Base-by-base conservation (phyloP, 2,113 vertebrate species). In the Eudyptes chrysolophus region DNA sequence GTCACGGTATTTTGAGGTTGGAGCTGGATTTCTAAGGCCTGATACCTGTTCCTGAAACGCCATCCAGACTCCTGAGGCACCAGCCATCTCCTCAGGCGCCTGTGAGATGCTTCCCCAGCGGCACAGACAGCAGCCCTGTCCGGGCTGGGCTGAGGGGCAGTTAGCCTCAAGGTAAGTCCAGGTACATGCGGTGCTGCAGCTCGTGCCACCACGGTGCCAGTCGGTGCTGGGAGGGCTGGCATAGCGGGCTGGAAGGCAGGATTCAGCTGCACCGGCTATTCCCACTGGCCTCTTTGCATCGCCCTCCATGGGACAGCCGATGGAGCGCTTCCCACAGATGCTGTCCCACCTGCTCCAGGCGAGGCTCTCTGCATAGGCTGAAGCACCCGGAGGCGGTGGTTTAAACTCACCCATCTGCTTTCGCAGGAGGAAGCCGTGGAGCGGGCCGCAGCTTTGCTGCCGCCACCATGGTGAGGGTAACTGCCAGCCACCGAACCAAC, bases 181-280 rank as follows among this genome's bases (percentile, higher is more conserved):
- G 26, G 20, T 10, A 3, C 11, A 0, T 2, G 13, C 3, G 12
- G 19, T 9, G 14, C 34, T 27, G 32, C 0, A 3, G 19, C 49
- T 55, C 5, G 0, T 0, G 16, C 20, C 30, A 57, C 20, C 32
- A 4, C 0, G 1, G 21, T n/a, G 25, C 21, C 19, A 12, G 60
- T 17, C 0, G 0, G 15, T 7, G 4, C 21, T 7, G 4, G 4
- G 21, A 49, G 18, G 32, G 51, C 51, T 42, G 71, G 49, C 38
- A 60, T 10, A 29, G 71, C 0, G 0, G 42, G 29, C 48, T 81
- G 42, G 42, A 52, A 68, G 54, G 79, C 27, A 82, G 65, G 25
- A n/a, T 57, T 40, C 51, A 38, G 30, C 54, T 11, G 1, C 21
- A 10, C 4, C 1, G 3, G 66, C 30, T 49, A 2, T 46, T 34